Conservation (phyloP, 2,113 vertebrate species). For the Neodon shergylaensis region DNA sequence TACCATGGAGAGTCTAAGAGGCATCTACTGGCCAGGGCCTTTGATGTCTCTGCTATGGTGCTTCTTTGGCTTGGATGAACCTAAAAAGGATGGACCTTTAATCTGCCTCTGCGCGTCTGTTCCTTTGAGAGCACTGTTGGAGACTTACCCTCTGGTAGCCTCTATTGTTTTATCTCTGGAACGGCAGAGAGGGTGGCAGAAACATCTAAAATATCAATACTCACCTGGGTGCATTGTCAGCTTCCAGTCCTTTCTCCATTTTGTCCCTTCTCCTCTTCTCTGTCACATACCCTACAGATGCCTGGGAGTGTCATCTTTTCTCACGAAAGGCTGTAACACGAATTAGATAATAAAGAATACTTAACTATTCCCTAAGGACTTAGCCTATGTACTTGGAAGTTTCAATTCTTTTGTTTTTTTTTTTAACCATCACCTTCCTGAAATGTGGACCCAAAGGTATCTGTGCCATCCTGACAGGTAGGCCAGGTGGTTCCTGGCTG, state of each 20-base stretch:
- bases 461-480: background rate
- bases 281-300: background rate
- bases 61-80: background rate
- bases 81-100: background rate
- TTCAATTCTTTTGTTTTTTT: background rate
- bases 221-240: background rate
- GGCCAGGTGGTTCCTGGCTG: background rate
- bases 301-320: background rate
- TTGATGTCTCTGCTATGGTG: background rate
- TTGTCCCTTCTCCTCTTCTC: background rate
- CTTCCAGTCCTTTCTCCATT: background rate
- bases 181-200: background rate
- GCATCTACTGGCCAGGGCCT: background rate
- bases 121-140: background rate
- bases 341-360: background rate
- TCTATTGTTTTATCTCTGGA: background rate
- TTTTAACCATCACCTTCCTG: background rate
- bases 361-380: background rate
- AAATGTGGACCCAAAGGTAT: background rate
- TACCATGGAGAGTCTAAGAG: background rate
- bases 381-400: background rate
- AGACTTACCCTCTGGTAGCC: background rate
- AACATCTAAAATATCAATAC: background rate
- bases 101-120: background rate
- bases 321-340: background rate